phyloP scores from a whole-genome alignment of 2,888 invertebrate genomes.

The Xestia c-nigrum region DNA sequence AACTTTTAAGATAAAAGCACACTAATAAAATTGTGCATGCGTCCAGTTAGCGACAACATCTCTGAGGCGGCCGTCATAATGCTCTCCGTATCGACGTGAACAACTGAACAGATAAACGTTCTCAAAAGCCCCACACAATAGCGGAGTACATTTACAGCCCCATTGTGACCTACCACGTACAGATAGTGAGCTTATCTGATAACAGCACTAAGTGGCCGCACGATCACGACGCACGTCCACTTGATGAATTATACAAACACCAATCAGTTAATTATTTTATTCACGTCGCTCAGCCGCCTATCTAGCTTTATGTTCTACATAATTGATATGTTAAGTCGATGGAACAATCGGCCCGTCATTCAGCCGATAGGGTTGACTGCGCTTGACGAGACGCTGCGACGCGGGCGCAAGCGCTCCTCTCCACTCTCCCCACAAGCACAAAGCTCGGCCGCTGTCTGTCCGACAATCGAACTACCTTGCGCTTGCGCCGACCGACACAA shows the following conservation, averaged over 20 bases:
- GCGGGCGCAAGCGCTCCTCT: slow-evolving; percentile 48
- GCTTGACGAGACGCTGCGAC: slow-evolving; percentile 63
- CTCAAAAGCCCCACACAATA: slow-evolving; percentile 78
- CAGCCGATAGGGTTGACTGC: slow-evolving; percentile 70
- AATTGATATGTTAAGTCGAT: slow-evolving; percentile 90
- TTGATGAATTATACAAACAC: slow-evolving; percentile 90
- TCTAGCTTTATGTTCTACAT: slow-evolving; percentile 88
- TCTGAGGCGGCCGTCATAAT: slow-evolving; percentile 66
- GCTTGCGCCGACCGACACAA: slow-evolving; percentile 75
- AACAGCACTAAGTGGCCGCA: slow-evolving; percentile 85
- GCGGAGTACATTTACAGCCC: slow-evolving; percentile 83
- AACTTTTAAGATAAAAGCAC: slow-evolving; percentile 8
- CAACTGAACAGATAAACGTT: slow-evolving; percentile 77
- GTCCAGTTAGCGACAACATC: slow-evolving; percentile 43
- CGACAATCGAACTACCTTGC: slow-evolving; percentile 73
- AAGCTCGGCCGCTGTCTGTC: slow-evolving; percentile 68
- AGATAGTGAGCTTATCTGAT: slow-evolving; percentile 84
- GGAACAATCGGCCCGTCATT: slow-evolving; percentile 87
- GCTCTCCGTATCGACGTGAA: slow-evolving; percentile 73
- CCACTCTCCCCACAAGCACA: slow-evolving; percentile 58
- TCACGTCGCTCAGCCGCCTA: slow-evolving; percentile 89
- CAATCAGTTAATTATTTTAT: slow-evolving; percentile 90
- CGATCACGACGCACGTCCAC: slow-evolving; percentile 78
- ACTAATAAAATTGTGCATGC: slow-evolving; percentile 13
- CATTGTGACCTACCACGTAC: slow-evolving; percentile 80